These are phyloP conservation scores for Sinohyriopsis cumingii DNA, from an alignment of 2,888 invertebrate species.

Conservation along the genomic window DNA sequence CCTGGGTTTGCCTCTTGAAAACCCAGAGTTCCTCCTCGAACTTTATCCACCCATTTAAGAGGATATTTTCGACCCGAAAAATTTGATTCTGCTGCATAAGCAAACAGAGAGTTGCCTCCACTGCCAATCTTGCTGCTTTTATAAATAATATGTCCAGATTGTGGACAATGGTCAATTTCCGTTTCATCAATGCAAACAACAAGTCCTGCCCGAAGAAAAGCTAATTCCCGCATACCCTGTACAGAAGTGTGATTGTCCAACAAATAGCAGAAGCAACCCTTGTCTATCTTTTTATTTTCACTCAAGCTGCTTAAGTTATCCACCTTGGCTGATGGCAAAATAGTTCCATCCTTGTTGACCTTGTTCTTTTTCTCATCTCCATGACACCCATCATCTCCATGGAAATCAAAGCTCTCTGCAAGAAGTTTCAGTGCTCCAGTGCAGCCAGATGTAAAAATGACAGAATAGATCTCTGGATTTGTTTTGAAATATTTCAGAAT, in stretches of 20 bases:
- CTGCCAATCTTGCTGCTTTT: not conserved
- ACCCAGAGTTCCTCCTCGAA: constrained; percentile 76
- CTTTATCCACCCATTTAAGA: constrained; percentile 79
- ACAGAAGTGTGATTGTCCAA: constrained; percentile 97
- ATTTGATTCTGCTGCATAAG: constrained; percentile 94
- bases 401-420: constrained; percentile 81
- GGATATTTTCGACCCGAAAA: constrained; percentile 95
- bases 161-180: constrained; percentile 26
- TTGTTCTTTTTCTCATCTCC: not conserved
- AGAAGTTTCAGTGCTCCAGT: constrained; percentile 88
- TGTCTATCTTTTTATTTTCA: not conserved
- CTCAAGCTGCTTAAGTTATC: not conserved
- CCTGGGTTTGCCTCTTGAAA: constrained; percentile 33
- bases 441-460: constrained; percentile 96
- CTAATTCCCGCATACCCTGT: constrained; percentile 89
- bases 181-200: constrained; percentile 53
- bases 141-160: constrained; percentile 6
- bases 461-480: constrained; percentile 83
- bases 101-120: constrained; percentile 77
- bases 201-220: constrained; percentile 62
- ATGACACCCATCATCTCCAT: constrained; percentile 17
- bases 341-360: not conserved
- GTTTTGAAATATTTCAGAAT: constrained; percentile 90
- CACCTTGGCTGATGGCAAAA: no score
- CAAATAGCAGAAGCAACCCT: constrained; percentile 84